Evolutionary conservation across 2,113 vertebrate species (phyloP).

Genomic region (Xyliphius kryptos): DNA sequence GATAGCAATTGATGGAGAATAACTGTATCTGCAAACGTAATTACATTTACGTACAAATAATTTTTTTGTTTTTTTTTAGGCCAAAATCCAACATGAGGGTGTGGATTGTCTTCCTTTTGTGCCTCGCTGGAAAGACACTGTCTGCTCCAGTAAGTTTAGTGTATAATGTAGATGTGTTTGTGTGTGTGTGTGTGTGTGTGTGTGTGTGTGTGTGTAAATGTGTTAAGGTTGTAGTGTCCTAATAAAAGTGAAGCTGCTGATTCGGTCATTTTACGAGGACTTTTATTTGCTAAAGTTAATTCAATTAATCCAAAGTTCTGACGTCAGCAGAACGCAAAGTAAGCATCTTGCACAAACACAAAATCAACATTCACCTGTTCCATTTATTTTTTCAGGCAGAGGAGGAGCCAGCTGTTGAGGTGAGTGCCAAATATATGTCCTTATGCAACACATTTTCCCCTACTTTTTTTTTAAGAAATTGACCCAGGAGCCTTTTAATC

Average conservation of each 20-base stretch:
- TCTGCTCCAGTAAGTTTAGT: conserved; percentile 81
- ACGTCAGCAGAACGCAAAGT: conserved; percentile 12
- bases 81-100: conserved; percentile 81
- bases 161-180: background rate
- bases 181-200: conserved; percentile 1
- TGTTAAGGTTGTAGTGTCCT: background rate
- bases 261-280: conserved; percentile 13
- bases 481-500: too few relatives aligned
- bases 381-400: conserved; percentile 49
- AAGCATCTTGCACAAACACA: background rate
- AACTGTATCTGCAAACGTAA: too few relatives aligned
- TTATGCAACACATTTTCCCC: background rate
- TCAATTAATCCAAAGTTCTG: conserved; percentile 6
- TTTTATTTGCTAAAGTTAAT: conserved; percentile 18
- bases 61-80: conserved; percentile 45
- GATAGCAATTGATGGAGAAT: too few relatives aligned
- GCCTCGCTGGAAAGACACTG: conserved; percentile 85
- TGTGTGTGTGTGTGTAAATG: conserved; percentile 27
- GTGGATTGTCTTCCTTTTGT: conserved; percentile 89
- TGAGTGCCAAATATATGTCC: conserved; percentile 32
- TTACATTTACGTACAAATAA: too few relatives aligned
- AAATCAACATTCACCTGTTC: background rate
- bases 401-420: conserved; percentile 59
- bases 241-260: conserved; percentile 17
- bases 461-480: conserved; percentile 7